A percentile compares a stretch with the other conserved stretches of the same genome.
Conservation (phyloP, 2,888 invertebrate genomes). For the Leucoma salicis region DNA sequence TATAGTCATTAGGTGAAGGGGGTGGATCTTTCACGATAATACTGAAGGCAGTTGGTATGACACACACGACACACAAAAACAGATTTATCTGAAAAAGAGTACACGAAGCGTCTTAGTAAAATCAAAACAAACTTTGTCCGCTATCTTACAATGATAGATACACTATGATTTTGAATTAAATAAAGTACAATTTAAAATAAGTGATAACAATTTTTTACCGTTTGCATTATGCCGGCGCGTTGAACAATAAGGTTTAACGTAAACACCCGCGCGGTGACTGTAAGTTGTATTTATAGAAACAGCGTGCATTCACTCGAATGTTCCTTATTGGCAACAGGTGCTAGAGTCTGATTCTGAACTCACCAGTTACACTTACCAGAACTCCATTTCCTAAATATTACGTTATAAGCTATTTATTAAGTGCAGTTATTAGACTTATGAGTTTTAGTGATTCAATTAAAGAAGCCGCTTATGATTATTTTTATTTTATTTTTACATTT, state of each 20-base stretch:
- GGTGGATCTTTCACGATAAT: constrained; percentile 68
- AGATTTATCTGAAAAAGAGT: constrained; percentile 37
- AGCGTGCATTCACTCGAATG: constrained; percentile 62
- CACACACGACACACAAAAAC: constrained; percentile 31
- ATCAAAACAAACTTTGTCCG: constrained; percentile 1
- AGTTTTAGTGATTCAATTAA: too few species aligned
- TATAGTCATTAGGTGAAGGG: constrained; percentile 61
- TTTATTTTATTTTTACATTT: too few species aligned
- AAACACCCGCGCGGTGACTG: constrained; percentile 41
- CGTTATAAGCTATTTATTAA: constrained; percentile 1
- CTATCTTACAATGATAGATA: background rate
- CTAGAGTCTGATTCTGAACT: background rate
- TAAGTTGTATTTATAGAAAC: constrained; percentile 64
- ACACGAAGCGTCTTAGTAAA: constrained; percentile 5
- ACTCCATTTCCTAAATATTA: constrained; percentile 26
- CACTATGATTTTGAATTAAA: background rate
- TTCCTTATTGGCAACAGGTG: constrained; percentile 46
- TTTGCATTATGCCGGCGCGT: constrained; percentile 50
- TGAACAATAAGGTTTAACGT: constrained; percentile 52
- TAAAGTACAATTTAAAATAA: too few species aligned
- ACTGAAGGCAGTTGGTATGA: constrained; percentile 43
- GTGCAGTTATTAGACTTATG: too few species aligned
- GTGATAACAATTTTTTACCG: constrained; percentile 44
- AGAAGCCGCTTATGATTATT: too few species aligned
- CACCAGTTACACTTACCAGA: constrained; percentile 6